phyloP scores from a whole-genome alignment of 2,888 invertebrate species.

The Troides oblongomaculatus region DNA sequence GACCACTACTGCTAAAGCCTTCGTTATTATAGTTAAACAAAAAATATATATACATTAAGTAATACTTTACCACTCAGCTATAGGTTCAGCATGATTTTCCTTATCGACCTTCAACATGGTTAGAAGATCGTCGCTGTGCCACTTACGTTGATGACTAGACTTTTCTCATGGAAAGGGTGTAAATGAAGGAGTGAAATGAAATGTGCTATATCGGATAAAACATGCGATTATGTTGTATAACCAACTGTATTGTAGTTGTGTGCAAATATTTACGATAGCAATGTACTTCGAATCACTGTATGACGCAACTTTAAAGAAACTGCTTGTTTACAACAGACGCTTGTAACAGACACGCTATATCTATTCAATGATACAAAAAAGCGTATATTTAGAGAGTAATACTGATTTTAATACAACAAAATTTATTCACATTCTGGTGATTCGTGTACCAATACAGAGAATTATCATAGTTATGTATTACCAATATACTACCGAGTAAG shows the following conservation, averaged over 20 bases:
- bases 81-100: background rate
- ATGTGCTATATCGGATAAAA: background rate
- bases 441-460: background rate
- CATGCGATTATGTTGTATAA: background rate
- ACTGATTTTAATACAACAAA: background rate
- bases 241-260: slow-evolving; percentile 6
- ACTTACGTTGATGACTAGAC: background rate
- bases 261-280: slow-evolving; percentile 3
- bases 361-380: slow-evolving; percentile 2
- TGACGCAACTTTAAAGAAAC: slow-evolving; percentile 8
- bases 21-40: background rate
- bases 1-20: background rate
- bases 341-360: background rate
- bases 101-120: background rate
- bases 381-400: background rate
- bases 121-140: background rate
- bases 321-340: background rate
- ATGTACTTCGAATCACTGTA: background rate
- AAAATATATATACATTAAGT: background rate
- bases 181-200: background rate
- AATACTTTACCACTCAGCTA: background rate
- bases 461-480: background rate
- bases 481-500: background rate
- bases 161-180: background rate
- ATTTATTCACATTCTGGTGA: background rate